Evolutionary conservation across 2,888 invertebrate species (phyloP), one percentile per base, ranked within the genome.

Genomic region (Hirtodrosophila trivittata): DNA sequence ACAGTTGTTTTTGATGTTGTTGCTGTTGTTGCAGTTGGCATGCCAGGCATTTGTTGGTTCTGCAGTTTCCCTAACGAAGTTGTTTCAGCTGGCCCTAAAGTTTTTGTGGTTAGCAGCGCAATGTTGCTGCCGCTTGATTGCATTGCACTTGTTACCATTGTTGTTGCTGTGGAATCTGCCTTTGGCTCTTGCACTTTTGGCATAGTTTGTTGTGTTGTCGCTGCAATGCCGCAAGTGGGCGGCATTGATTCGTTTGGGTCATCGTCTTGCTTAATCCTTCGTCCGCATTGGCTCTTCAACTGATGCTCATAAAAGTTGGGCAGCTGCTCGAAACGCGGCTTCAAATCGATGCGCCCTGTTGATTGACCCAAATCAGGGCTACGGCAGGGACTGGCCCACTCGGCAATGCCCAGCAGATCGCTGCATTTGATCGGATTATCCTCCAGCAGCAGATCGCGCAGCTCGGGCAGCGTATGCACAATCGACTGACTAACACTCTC

Each of bases 401-500:
- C 90, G 64, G 90, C 90, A 42, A 91, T 89, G 42, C 87, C 89
- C 60, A 90, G 62, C 46, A 91, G 78, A 76, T 91, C 90, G 41
- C 89, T 85, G 80, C 91, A 91, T 58, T 89, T 89, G 42, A 91
- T 89, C 42, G 90, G 91, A 87, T 91, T 91, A 54, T 89, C 89
- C 51, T 91, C 90, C 26, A 91, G 76, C 57, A 89, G 70, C 45
- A 91, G 72, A 66, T 90, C 90, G 18, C 88, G 86, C 37, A 91
- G 66, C 55, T 88, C 87, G 3, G 91, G 91, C 68, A 90, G 73
- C 18, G 89, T 89, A 64, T 90, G 90, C 35, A 91, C 87, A 57
- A 91, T 87, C 7, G 88, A 86, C 66, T 90, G 90, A 63, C 89
- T 90, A 7, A 91, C 81, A 10, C 89, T 87, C 59, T 86, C 86